phyloP scores from a whole-genome alignment of 2,797 vertebrate genomes.

The Aldrovandia affinis region DNA sequence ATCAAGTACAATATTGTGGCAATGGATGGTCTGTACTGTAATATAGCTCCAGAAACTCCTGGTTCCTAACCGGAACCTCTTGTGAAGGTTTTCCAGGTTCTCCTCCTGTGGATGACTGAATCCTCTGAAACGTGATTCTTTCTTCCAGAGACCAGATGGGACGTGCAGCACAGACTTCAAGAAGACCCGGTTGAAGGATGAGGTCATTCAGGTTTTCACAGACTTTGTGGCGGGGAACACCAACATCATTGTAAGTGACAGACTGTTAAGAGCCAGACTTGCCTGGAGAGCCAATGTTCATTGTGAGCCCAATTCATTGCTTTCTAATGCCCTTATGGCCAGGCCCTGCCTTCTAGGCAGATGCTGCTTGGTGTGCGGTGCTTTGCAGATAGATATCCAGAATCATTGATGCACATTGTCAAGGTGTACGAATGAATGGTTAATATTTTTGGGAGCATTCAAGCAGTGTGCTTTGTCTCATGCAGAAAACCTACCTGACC shows the following conservation, averaged over 20 bases:
- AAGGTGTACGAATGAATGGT: background rate
- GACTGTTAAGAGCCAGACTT: background rate
- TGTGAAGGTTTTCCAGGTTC: too few species aligned
- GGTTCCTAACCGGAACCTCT: too few species aligned
- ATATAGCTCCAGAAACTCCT: too few species aligned
- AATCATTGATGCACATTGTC: background rate
- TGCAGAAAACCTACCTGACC: slow-evolving; percentile 86
- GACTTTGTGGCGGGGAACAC: slow-evolving; percentile 87
- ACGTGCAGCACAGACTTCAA: slow-evolving; percentile 97
- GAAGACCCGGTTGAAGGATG: slow-evolving; percentile 86
- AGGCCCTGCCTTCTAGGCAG: background rate
- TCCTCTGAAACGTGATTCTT: slow-evolving; percentile 1
- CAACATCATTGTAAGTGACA: slow-evolving; percentile 81
- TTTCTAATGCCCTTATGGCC: background rate
- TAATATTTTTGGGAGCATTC: background rate
- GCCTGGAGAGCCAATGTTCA: background rate
- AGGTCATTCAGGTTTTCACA: slow-evolving; percentile 85
- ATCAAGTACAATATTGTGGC: too few species aligned
- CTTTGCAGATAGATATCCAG: background rate
- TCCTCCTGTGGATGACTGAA: background rate
- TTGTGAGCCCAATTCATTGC: too few species aligned
- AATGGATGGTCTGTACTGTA: too few species aligned
- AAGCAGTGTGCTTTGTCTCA: slow-evolving; percentile 8
- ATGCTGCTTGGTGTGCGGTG: background rate
- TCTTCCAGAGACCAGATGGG: slow-evolving; percentile 85